Conservation (phyloP, 1,140 invertebrate species). For the Habropoda laboriosa region DNA sequence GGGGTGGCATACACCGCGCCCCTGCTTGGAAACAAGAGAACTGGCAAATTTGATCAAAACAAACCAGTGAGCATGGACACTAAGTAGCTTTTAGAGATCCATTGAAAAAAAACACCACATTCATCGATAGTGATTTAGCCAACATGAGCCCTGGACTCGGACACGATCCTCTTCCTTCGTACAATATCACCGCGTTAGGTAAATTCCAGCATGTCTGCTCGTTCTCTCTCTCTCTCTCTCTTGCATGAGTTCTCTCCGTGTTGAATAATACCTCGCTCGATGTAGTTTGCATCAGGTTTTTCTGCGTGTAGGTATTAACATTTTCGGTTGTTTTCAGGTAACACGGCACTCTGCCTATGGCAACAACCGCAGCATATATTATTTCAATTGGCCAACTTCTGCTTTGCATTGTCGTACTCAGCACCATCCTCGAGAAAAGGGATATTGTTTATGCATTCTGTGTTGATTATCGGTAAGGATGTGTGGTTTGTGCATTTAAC, state of each 20-base stretch:
- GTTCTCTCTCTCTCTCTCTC: neutral
- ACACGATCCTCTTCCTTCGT: conserved; percentile 75
- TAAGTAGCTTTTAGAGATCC: conserved; percentile 18
- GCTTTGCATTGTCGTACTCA: conserved; percentile 89
- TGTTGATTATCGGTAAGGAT: conserved; percentile 88
- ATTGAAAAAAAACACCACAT: no score
- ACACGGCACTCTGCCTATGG: conserved; percentile 76
- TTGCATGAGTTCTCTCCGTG: no score
- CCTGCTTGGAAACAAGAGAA: conserved; percentile 19
- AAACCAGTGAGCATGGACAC: conserved; percentile 51
- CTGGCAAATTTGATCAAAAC: conserved; percentile 45
- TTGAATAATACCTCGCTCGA: no score
- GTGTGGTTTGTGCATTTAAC: no score
- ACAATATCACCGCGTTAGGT: conserved; percentile 76
- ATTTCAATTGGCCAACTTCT: conserved; percentile 89
- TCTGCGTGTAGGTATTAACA: no score
- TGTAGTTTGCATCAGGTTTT: no score
- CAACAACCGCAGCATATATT: conserved; percentile 79
- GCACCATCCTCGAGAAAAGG: conserved; percentile 90
- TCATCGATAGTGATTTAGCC: conserved; percentile 9
- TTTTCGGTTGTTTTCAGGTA: conserved; percentile 60
- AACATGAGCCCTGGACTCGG: conserved; percentile 78
- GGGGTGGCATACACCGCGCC: conserved; percentile 35
- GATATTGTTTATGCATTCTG: conserved; percentile 90
- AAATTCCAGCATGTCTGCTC: conserved; percentile 41